phyloP scores from a whole-genome alignment of 2,888 invertebrate species.

The Automeris io region DNA sequence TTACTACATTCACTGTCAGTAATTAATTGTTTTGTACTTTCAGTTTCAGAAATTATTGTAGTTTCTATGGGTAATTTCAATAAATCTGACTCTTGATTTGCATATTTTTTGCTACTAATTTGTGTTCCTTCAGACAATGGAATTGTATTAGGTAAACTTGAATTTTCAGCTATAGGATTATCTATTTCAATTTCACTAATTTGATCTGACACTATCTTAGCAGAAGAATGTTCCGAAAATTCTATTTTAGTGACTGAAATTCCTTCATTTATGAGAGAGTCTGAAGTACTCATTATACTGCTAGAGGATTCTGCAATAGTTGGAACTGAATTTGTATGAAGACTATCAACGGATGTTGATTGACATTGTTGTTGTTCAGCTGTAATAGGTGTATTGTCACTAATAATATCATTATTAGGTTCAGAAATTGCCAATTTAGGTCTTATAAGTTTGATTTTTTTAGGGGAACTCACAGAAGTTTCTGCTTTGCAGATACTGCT shows the following conservation, averaged over 20 bases:
- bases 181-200: background rate
- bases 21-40: background rate
- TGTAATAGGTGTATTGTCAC: slow-evolving; percentile 22
- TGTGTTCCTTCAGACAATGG: background rate
- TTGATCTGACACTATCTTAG: background rate
- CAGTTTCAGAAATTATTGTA: background rate
- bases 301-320: slow-evolving; percentile 23
- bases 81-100: background rate
- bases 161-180: background rate
- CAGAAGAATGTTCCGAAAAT: slow-evolving; percentile 5
- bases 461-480: slow-evolving; percentile 59
- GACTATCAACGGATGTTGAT: slow-evolving; percentile 49
- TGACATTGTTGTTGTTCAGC: slow-evolving; percentile 48
- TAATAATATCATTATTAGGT: slow-evolving; percentile 32
- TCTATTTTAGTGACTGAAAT: slow-evolving; percentile 13
- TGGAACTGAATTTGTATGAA: slow-evolving; percentile 21
- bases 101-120: background rate
- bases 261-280: background rate
- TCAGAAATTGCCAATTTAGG: slow-evolving; percentile 47
- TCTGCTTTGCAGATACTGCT: slow-evolving; percentile 72
- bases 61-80: background rate
- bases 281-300: slow-evolving; percentile 24
- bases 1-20: background rate
- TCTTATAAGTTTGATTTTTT: slow-evolving; percentile 69
- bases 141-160: background rate